Conservation (phyloP, 2,113 vertebrate species). For the Eupsittula cactorum region DNA sequence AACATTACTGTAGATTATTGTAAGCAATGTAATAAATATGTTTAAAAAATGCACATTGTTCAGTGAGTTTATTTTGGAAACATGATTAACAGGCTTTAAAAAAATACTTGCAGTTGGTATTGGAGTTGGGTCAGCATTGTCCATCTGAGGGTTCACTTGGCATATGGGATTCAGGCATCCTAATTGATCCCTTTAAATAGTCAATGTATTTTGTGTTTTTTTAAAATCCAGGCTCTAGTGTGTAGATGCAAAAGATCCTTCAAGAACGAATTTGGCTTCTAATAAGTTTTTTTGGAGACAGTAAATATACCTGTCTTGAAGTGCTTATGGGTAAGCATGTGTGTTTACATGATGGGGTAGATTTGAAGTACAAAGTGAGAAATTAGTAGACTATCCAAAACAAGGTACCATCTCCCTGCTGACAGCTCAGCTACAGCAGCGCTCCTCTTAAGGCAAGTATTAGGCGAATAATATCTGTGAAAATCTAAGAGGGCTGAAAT, state of each 20-base stretch:
- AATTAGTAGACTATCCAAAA: background rate
- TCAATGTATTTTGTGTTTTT: background rate
- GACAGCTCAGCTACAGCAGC: background rate
- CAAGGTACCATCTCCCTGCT: background rate
- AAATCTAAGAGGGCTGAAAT: background rate
- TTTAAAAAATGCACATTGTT: constrained; percentile 70
- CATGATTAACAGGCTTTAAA: background rate
- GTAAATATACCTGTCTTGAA: background rate
- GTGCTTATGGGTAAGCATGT: background rate
- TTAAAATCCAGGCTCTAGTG: background rate
- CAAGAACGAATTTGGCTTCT: background rate
- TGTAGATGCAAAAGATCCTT: background rate
- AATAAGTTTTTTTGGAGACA: background rate
- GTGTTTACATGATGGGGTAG: background rate
- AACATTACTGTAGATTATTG: constrained; percentile 63
- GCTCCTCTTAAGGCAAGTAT: background rate
- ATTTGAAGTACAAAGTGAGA: background rate
- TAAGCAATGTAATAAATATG: constrained; percentile 77
- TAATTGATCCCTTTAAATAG: background rate
- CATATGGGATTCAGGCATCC: background rate
- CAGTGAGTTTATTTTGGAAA: constrained; percentile 75
- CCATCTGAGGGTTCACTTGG: background rate
- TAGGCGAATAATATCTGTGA: background rate
- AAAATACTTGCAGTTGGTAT: background rate
- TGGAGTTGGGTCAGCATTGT: background rate